A percentile compares a stretch with the other conserved stretches of the same genome.
These are phyloP conservation scores for Linnaemya tessellans DNA, from an alignment of 2,888 invertebrate species.

Conservation along the genomic window DNA sequence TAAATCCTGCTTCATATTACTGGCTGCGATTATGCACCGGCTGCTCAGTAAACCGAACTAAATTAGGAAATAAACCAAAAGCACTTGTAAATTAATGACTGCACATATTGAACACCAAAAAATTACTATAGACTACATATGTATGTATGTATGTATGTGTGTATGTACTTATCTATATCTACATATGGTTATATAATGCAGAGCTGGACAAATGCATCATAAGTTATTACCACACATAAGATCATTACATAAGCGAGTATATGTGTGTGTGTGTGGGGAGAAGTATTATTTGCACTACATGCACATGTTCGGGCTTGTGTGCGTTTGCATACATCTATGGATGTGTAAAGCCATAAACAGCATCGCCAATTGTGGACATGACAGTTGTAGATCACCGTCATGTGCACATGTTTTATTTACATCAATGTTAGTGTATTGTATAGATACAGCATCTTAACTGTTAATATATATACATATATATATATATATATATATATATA, in stretches of 20 bases:
- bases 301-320: neutral
- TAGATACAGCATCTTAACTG: neutral
- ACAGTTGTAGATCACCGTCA: constrained; percentile 1
- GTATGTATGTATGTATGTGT: neutral
- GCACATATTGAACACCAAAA: constrained; percentile 59
- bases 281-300: neutral
- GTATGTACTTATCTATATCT: no score
- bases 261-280: neutral
- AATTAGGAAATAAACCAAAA: constrained; percentile 51
- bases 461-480: constrained; percentile 53
- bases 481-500: constrained; percentile 46
- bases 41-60: constrained; percentile 74
- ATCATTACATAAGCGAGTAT: constrained; percentile 67
- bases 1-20: constrained; percentile 81
- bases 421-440: neutral
- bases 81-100: constrained; percentile 63
- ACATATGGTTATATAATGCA: constrained; percentile 13
- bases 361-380: constrained; percentile 54
- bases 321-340: constrained; percentile 15
- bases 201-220: constrained; percentile 59
- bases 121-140: neutral
- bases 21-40: constrained; percentile 82
- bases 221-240: constrained; percentile 43
- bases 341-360: constrained; percentile 27
- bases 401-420: neutral